Evolutionary conservation across 2,797 vertebrate genomes (phyloP).

Genomic region (Enteromius afrohamiltoni): DNA sequence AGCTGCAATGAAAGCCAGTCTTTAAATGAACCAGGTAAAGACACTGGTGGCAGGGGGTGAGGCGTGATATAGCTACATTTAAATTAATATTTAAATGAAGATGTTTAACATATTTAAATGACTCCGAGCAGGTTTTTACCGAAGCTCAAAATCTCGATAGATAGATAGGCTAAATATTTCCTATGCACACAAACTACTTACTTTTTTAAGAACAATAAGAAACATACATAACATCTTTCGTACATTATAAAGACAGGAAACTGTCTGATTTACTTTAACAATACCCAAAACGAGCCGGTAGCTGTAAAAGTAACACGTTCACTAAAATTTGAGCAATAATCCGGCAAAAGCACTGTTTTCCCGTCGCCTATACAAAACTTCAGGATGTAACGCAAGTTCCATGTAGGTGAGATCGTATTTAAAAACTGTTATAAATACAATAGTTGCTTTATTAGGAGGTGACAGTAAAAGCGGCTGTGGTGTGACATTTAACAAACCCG

Average conservation of each 20-base stretch:
- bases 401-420: constrained; percentile 74
- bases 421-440: constrained; percentile 67
- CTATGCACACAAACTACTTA: background rate
- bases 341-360: constrained; percentile 32
- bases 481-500: constrained; percentile 50
- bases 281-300: constrained; percentile 52
- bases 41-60: constrained; percentile 32
- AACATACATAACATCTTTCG: background rate
- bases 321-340: constrained; percentile 55
- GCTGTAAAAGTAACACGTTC: constrained; percentile 62
- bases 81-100: constrained; percentile 45
- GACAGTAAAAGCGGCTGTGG: constrained; percentile 40
- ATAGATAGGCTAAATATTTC: background rate
- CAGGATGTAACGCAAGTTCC: constrained; percentile 69
- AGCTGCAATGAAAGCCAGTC: constrained; percentile 31
- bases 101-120: constrained; percentile 21
- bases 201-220: background rate
- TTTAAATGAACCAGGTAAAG: constrained; percentile 35
- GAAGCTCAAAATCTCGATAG: background rate
- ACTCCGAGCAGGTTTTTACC: background rate
- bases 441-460: constrained; percentile 39
- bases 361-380: constrained; percentile 35
- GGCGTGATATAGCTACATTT: constrained; percentile 1
- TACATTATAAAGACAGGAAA: constrained; percentile 32
- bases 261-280: constrained; percentile 34